A percentile compares a stretch with the other conserved stretches of the same genome.
Evolutionary conservation across 2,888 invertebrate genomes (phyloP).

Genomic region (Chrysina gloriosa): DNA sequence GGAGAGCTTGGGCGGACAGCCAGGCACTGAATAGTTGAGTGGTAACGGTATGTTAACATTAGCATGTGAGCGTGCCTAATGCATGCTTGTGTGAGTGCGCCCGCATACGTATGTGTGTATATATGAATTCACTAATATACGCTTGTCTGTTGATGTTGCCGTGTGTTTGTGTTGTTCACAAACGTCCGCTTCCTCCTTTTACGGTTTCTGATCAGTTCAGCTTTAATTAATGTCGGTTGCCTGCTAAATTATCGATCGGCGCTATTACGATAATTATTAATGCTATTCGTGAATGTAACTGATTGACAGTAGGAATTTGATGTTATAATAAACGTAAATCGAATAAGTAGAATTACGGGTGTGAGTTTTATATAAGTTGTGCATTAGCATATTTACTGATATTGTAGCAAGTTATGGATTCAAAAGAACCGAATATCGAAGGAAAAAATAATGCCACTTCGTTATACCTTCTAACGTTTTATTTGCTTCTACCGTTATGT

Average conservation of each 20-base stretch:
- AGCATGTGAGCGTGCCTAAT: constrained; percentile 22
- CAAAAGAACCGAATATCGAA: no score
- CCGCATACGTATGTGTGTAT: background rate
- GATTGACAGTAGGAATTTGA: constrained; percentile 3
- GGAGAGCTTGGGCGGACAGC: constrained; percentile 29
- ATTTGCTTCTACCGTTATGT: no score
- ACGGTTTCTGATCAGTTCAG: constrained; percentile 23
- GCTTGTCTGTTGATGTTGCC: constrained; percentile 10
- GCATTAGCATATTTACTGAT: no score
- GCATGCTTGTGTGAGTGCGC: background rate
- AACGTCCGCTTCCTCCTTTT: constrained; percentile 27
- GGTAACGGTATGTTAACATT: constrained; percentile 35
- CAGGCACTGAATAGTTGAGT: constrained; percentile 31
- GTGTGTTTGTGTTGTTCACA: constrained; percentile 22
- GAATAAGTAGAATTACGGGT: constrained; percentile 1
- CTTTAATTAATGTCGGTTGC: constrained; percentile 21
- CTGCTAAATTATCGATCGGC: background rate
- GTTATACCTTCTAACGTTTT: no score
- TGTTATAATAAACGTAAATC: constrained; percentile 7
- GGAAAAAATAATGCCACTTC: no score
- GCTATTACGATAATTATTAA: constrained; percentile 10
- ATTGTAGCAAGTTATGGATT: no score
- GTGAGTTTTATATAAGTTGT: background rate
- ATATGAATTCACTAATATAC: constrained; percentile 3
- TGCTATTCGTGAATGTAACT: constrained; percentile 14